Percentiles rank a stretch among this genome's conserved stretches.
phyloP scores from a whole-genome alignment of 1,140 invertebrate species.

The Drosophila littoralis region DNA sequence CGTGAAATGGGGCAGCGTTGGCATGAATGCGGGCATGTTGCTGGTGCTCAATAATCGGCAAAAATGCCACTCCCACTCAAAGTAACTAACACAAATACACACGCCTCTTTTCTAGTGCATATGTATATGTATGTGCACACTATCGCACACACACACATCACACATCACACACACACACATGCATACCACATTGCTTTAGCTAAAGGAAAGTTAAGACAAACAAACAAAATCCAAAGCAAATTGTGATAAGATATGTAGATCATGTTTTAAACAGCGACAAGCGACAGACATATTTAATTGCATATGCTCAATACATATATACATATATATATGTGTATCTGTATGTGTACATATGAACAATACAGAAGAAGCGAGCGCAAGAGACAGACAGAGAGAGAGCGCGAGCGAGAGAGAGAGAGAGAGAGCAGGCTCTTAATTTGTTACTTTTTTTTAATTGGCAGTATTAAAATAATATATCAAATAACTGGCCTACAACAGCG shows the following conservation, averaged over 20 bases:
- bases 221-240: conserved; percentile 45
- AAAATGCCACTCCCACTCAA: conserved; percentile 66
- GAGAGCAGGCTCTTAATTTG: conserved; percentile 34
- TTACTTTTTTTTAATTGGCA: conserved; percentile 29
- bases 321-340: background rate
- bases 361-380: background rate
- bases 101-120: background rate
- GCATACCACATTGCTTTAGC: background rate
- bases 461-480: conserved; percentile 5
- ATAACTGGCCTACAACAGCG: conserved; percentile 7
- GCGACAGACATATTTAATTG: conserved; percentile 25
- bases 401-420: conserved; percentile 5
- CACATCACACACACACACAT: conserved; percentile 10
- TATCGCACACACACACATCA: conserved; percentile 9
- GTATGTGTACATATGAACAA: background rate
- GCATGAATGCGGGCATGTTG: conserved; percentile 88
- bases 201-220: conserved; percentile 6
- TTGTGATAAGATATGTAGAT: conserved; percentile 66
- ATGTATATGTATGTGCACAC: background rate
- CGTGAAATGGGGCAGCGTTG: conserved; percentile 88
- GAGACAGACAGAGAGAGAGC: background rate
- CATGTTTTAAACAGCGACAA: conserved; percentile 27
- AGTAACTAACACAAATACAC: conserved; percentile 53
- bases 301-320: conserved; percentile 13
- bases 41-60: conserved; percentile 85